Conservation (phyloP, 2,797 vertebrate species). For the Distichodus sexfasciatus region DNA sequence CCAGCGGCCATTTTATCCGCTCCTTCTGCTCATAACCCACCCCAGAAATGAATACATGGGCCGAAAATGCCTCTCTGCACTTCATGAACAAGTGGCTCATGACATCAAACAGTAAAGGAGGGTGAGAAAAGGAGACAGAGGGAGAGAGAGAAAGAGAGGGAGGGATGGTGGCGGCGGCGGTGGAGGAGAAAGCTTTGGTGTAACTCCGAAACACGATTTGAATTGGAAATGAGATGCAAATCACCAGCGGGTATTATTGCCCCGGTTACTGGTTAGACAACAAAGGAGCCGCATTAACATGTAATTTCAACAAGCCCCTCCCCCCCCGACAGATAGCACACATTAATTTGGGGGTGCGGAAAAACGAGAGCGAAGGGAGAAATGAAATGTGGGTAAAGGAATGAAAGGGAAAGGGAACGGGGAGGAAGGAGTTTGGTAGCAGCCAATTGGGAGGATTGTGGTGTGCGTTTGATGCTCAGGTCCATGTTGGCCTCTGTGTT, state of each 20-base stretch:
- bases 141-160: conserved; percentile 29
- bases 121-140: conserved; percentile 51
- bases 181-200: conserved; percentile 60
- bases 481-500: too few species aligned
- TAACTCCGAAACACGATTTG: conserved; percentile 70
- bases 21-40: too few species aligned
- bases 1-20: too few species aligned
- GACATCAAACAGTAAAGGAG: conserved; percentile 57
- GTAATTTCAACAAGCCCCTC: conserved; percentile 63
- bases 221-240: conserved; percentile 82
- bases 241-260: conserved; percentile 74
- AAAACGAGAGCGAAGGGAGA: conserved; percentile 35
- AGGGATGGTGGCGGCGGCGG: too few species aligned
- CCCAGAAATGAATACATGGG: too few species aligned
- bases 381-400: neutral
- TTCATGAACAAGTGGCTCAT: too few species aligned
- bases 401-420: neutral
- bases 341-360: conserved; percentile 28
- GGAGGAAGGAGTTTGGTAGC: neutral
- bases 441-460: neutral
- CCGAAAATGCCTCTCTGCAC: too few species aligned
- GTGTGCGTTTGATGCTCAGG: too few species aligned
- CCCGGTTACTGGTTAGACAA: conserved; percentile 79
- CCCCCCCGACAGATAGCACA: conserved; percentile 20
- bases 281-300: conserved; percentile 80